These are phyloP conservation scores for Coenonympha arcania DNA, from an alignment of 2,888 invertebrate species.

Conservation along the genomic window DNA sequence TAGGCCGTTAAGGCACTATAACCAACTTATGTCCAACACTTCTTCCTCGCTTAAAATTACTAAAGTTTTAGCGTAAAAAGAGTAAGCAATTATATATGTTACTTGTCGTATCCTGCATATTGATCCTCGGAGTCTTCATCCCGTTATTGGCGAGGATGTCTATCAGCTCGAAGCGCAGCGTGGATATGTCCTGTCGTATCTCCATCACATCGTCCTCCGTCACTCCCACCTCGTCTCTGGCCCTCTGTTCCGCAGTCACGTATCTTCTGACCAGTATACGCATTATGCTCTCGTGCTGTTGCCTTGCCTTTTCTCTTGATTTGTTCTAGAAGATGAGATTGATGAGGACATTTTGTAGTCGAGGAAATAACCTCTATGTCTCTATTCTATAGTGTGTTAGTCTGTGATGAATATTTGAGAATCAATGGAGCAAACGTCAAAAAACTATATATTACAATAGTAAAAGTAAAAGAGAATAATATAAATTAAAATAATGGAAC, in stretches of 20 bases:
- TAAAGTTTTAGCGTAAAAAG: too few relatives aligned
- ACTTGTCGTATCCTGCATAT: constrained; percentile 79
- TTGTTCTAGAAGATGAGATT: constrained; percentile 73
- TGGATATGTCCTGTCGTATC: constrained; percentile 97
- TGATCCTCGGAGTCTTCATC: constrained; percentile 85
- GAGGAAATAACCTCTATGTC: too few relatives aligned
- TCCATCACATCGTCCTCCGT: constrained; percentile 99
- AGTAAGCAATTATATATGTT: too few relatives aligned
- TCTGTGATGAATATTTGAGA: too few relatives aligned
- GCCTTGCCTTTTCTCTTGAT: constrained; percentile 79
- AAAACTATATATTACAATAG: too few relatives aligned
- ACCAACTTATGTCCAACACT: too few relatives aligned
- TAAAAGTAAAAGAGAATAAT: too few relatives aligned
- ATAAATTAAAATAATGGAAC: too few relatives aligned
- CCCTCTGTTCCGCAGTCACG: constrained; percentile 90
- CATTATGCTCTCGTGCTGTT: constrained; percentile 88
- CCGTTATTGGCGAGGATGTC: constrained; percentile 93
- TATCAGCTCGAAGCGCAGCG: constrained; percentile 91
- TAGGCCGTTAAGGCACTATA: too few relatives aligned
- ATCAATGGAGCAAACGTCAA: too few relatives aligned
- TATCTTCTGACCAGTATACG: constrained; percentile 90
- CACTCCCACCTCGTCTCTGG: constrained; percentile 91
- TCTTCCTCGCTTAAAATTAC: too few relatives aligned
- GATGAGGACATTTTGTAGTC: neutral
- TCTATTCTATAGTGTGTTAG: too few relatives aligned